Conservation (phyloP, 2,888 invertebrate genomes). For the Oscheius sp. region DNA sequence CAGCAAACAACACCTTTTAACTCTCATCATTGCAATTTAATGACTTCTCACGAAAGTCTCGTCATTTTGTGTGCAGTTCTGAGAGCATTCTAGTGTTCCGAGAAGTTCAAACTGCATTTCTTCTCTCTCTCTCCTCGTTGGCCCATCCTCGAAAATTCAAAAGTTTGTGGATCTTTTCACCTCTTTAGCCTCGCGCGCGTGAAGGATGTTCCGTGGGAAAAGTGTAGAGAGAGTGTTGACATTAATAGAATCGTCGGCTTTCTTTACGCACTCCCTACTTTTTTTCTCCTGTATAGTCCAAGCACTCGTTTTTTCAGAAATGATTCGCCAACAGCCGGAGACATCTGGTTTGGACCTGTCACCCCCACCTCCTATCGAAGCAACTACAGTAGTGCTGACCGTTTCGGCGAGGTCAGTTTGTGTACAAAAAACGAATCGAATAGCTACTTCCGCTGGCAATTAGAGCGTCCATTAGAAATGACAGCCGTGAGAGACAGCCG, state of each 20-base stretch:
- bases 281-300: not conserved
- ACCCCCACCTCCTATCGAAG: not conserved
- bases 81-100: no score
- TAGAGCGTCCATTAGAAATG: not conserved
- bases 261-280: not conserved
- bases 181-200: not conserved
- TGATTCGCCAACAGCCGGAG: constrained; percentile 12
- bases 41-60: no score
- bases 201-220: constrained; percentile 22
- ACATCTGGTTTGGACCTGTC: constrained; percentile 4
- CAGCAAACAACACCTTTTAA: no score
- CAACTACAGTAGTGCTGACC: constrained; percentile 17
- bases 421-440: not conserved
- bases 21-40: no score
- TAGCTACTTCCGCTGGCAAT: not conserved
- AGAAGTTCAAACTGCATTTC: not conserved
- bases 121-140: not conserved
- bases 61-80: no score
- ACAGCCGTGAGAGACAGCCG: no score
- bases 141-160: not conserved
- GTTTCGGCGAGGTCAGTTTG: constrained; percentile 12
- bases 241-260: constrained; percentile 14
- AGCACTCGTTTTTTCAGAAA: not conserved
- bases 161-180: no score
- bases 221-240: constrained; percentile 29